Conservation (phyloP, 2,888 invertebrate genomes). For the Caenorhabditis parvicauda region DNA sequence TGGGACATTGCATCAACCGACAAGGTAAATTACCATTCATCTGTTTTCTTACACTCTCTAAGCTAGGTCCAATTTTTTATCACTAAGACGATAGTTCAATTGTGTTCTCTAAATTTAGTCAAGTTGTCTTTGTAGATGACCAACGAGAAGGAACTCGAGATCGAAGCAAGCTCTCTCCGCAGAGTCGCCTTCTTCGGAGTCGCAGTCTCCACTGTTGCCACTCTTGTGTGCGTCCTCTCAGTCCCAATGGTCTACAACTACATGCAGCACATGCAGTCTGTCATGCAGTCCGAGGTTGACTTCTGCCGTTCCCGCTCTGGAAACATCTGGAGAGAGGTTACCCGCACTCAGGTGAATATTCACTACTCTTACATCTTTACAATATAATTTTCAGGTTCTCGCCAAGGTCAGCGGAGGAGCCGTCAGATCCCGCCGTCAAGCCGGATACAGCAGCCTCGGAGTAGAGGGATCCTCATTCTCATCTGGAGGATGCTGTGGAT, state of each 20-base stretch:
- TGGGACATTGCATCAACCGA: constrained; percentile 34
- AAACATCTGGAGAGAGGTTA: constrained; percentile 54
- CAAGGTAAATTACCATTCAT: neutral
- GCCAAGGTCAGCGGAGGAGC: constrained; percentile 44
- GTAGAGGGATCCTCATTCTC: constrained; percentile 26
- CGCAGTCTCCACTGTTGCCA: constrained; percentile 48
- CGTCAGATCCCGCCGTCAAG: constrained; percentile 36
- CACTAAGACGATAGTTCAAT: neutral
- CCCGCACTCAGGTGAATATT: constrained; percentile 40
- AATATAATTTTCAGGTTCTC: constrained; percentile 18
- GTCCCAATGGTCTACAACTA: constrained; percentile 59
- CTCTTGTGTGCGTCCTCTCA: constrained; percentile 48
- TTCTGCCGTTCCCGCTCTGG: constrained; percentile 53
- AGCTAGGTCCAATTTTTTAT: neutral
- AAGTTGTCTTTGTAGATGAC: constrained; percentile 33
- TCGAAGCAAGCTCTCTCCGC: constrained; percentile 46
- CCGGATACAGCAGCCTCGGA: constrained; percentile 39
- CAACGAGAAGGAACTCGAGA: constrained; percentile 45
- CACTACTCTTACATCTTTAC: neutral
- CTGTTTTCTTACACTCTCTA: neutral
- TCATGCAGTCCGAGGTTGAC: constrained; percentile 54
- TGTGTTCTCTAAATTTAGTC: neutral
- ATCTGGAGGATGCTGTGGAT: constrained; percentile 46
- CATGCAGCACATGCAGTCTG: constrained; percentile 56
- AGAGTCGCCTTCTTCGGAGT: constrained; percentile 54